Evolutionary conservation across 2,888 invertebrate species (phyloP), one percentile per base, ranked within the genome.

Genomic region (Ganaspis brasiliensis): DNA sequence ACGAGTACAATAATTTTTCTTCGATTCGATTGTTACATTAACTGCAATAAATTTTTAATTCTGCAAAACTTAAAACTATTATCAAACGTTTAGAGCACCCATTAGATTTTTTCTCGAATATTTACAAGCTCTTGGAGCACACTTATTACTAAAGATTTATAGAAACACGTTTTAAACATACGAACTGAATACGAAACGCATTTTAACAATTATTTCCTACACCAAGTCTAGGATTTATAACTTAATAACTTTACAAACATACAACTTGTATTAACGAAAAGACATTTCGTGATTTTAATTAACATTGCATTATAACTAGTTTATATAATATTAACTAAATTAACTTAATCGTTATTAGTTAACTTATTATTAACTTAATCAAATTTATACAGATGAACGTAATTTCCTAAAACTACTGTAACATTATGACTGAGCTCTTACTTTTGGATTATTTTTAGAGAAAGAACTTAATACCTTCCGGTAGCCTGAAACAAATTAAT

Each of bases 241-340:
- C 63, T 63, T 63, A 63, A 8, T 63, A 40, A 63, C 63, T 40
- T 63, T 63, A 63, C 63, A 63, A 63, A 63, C 19, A 21, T 21
- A 63, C 37, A 63, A 21, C 21, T 63, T 40, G 6, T 35, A 63
- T 37, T 63, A 63, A 8, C 24, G 40, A 63, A 16, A 40, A 63
- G 19, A 37, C 37, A 63, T 63, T 21, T 21, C n/a, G 37, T 16
- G 21, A 63, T 40, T 40, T 40, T 40, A 37, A 63, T 40, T 63
- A n/a, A n/a, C n/a, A n/a, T n/a, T n/a, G n/a, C n/a, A n/a, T n/a
- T n/a, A n/a, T n/a, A n/a, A n/a, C n/a, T n/a, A n/a, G n/a, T n/a
- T n/a, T n/a, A n/a, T n/a, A n/a, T n/a, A n/a, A n/a, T n/a, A n/a
- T n/a, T n/a, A n/a, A n/a, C n/a, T n/a, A n/a, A n/a, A n/a, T n/a